phyloP scores from a whole-genome alignment of 2,888 invertebrate genomes.

The Ptychoptera contaminata region DNA sequence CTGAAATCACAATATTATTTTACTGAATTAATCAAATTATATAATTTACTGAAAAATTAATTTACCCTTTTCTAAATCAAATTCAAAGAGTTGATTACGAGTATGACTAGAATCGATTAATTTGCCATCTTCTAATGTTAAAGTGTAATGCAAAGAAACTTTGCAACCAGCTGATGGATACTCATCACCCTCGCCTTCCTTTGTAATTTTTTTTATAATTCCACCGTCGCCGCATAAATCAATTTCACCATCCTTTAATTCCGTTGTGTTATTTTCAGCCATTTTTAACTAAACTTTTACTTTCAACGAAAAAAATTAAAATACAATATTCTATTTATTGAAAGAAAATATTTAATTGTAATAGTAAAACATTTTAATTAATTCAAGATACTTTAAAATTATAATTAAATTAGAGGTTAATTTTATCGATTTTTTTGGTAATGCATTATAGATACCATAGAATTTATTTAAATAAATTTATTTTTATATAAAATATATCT shows the following conservation, averaged over 20 bases:
- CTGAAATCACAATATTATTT: slow-evolving; percentile 28
- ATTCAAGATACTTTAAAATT: too few relatives aligned
- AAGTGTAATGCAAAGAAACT: slow-evolving; percentile 75
- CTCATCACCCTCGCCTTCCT: slow-evolving; percentile 57
- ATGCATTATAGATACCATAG: too few relatives aligned
- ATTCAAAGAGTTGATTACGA: slow-evolving; percentile 70
- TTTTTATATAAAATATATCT: too few relatives aligned
- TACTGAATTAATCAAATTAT: neutral
- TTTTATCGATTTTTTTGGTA: too few relatives aligned
- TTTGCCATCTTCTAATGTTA: slow-evolving; percentile 69
- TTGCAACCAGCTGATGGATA: slow-evolving; percentile 54
- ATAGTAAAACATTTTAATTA: too few relatives aligned
- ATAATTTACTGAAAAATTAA: slow-evolving; percentile 3
- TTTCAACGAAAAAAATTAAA: too few relatives aligned
- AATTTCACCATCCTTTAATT: slow-evolving; percentile 13
- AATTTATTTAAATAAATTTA: too few relatives aligned
- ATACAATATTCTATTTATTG: too few relatives aligned
- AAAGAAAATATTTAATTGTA: too few relatives aligned
- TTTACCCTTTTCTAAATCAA: slow-evolving; percentile 70
- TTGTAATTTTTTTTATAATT: slow-evolving; percentile 23
- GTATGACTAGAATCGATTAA: slow-evolving; percentile 86
- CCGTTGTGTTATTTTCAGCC: slow-evolving; percentile 12
- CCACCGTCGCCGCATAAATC: slow-evolving; percentile 26
- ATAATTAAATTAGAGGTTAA: too few relatives aligned
- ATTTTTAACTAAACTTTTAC: slow-evolving; percentile 9